A percentile compares a stretch with the other conserved stretches of the same genome.
phyloP scores from a whole-genome alignment of 2,113 vertebrate genomes.

The zebrafish (Danio rerio) region DNA sequence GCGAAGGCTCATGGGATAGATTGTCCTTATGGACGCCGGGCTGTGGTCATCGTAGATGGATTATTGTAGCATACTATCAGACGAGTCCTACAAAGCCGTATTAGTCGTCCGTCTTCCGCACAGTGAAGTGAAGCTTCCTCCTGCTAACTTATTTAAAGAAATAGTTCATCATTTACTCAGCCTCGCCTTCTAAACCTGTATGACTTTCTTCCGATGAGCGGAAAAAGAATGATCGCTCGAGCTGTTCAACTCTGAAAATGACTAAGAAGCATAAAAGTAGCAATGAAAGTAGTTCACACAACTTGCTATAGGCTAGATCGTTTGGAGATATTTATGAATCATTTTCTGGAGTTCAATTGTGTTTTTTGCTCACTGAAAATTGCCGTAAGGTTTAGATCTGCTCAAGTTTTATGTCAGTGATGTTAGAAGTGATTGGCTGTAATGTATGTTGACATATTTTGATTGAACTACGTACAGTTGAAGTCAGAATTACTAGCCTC shows the following conservation, averaged over 20 bases:
- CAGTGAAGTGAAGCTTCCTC: background rate
- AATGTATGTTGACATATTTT: too few relatives aligned
- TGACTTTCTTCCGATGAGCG: background rate
- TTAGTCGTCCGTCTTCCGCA: background rate
- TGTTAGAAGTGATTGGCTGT: too few relatives aligned
- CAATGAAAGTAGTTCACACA: background rate
- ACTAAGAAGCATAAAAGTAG: background rate
- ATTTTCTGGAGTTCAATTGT: background rate
- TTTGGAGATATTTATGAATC: background rate
- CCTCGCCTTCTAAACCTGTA: background rate
- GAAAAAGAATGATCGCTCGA: background rate
- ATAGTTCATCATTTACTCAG: conserved; percentile 12
- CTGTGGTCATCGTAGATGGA: conserved; percentile 48
- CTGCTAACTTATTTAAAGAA: background rate
- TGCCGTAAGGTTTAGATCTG: too few relatives aligned
- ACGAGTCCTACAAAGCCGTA: conserved; percentile 23
- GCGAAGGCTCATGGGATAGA: conserved; percentile 30
- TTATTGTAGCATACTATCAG: conserved; percentile 47
- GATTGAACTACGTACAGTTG: too few relatives aligned
- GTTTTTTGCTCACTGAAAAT: too few relatives aligned
- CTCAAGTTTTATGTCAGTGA: background rate
- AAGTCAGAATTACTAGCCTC: too few relatives aligned
- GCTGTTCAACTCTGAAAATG: background rate
- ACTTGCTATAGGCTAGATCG: background rate
- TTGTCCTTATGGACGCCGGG: conserved; percentile 42